phyloP scores from a whole-genome alignment of 1,140 invertebrate species.

The Pogonognathellus flavescens region DNA sequence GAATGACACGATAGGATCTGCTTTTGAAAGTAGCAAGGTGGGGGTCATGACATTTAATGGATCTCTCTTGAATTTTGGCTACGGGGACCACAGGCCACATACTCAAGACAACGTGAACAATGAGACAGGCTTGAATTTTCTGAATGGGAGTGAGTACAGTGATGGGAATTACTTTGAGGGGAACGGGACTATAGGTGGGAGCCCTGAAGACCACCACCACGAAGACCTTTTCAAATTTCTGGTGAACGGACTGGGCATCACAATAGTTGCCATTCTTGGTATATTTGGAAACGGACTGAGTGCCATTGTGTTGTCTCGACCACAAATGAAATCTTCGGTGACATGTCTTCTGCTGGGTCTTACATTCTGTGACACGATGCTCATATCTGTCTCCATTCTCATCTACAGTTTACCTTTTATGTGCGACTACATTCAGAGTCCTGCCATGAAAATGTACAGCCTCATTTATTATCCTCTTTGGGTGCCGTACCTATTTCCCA shows the following conservation, averaged over 20 bases:
- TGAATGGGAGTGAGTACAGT: slow-evolving; percentile 1
- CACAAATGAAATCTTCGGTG: slow-evolving; percentile 85
- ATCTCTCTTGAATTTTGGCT: slow-evolving; percentile 11
- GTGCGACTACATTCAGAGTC: slow-evolving; percentile 80
- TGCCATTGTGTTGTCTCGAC: slow-evolving; percentile 89
- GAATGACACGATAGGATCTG: not conserved
- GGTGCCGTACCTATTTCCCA: slow-evolving; percentile 65
- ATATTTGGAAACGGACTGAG: slow-evolving; percentile 91
- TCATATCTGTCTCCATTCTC: slow-evolving; percentile 88
- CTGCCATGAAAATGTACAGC: slow-evolving; percentile 59
- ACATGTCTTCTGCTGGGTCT: slow-evolving; percentile 92
- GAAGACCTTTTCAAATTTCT: slow-evolving; percentile 76
- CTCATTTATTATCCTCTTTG: slow-evolving; percentile 63
- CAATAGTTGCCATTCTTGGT: slow-evolving; percentile 85
- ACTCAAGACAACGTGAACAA: not conserved
- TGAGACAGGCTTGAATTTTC: not conserved
- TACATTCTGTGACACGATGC: slow-evolving; percentile 89
- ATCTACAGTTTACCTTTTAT: slow-evolving; percentile 89
- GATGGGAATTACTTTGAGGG: not conserved
- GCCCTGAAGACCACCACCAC: not conserved
- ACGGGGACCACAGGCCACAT: not conserved
- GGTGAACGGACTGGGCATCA: slow-evolving; percentile 86
- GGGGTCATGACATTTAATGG: not conserved
- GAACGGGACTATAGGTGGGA: not conserved
- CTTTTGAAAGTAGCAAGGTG: not conserved